Base-by-base conservation (phyloP, 2,113 vertebrate genomes). In the Promerops cafer region DNA sequence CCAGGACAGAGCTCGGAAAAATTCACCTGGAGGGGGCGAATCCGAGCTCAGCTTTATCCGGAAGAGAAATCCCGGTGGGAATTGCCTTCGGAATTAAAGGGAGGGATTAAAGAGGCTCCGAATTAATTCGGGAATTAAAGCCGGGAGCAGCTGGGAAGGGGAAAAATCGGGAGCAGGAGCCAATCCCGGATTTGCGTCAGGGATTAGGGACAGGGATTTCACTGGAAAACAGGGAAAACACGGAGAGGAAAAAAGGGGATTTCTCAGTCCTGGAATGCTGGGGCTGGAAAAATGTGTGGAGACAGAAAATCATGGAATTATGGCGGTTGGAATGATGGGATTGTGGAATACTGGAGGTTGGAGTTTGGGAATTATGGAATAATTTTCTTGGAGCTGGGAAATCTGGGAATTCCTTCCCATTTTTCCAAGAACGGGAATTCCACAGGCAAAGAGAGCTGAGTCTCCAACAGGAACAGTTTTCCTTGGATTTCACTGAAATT, bases 131-230 rank as follows among this genome's bases (percentile, higher is more conserved):
- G 7, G 66, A 83, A 68, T 83, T 22, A 91, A 83, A 80, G 22
- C 16, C 10, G 2, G 4, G 40, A 56, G 76, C 79, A 86, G 80
- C 91, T 89, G 93, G 82, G 57, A 24, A 52, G 64, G 52, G 22
- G 21, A 54, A 65, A 90, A 83, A 69, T 35, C 49, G 37, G 90
- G 82, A 96, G 54, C 85, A 17, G 31, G 16, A 64, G 70, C 68
- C 77, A 81, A 70, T 40, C 82, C 14, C 21, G 63, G 93, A 60
- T 82, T 92, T 76, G 16, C 68, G 9, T 79, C 31, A 0, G 85
- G 85, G 84, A 94, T 96, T 90, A 96, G 74, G n/a, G 87, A 61
- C 35, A 35, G 78, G 27, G 93, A 96, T 86, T 96, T 93, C 8
- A 40, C 31, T 5, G 9, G 60, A 17, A 61, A 64, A 31, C 28